Conservation (phyloP, 2,888 invertebrate species). For the Ypsolopha scabrella region DNA sequence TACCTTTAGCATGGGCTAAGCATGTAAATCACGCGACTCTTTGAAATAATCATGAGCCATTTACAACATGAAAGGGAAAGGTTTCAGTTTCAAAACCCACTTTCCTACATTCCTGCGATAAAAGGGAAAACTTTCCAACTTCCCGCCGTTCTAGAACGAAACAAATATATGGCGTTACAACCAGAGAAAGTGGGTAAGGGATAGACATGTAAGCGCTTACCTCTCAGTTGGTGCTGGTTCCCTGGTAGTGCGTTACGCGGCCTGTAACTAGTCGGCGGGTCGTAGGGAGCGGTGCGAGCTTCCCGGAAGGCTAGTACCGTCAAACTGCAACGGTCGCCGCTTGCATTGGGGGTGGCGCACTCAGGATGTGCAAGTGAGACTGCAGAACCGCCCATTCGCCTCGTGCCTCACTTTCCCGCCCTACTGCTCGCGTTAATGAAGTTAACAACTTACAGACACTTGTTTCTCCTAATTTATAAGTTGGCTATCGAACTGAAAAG, state of each 20-base stretch:
- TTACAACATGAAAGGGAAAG: conserved; percentile 67
- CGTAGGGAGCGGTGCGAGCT: conserved; percentile 36
- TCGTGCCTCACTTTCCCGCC: conserved; percentile 67
- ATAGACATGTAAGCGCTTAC: conserved; percentile 56
- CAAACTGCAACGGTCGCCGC: conserved; percentile 52
- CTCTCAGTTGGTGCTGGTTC: conserved; percentile 43
- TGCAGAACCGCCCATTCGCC: conserved; percentile 60
- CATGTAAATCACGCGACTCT: background rate
- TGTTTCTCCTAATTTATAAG: conserved; percentile 13
- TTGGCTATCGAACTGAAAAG: conserved; percentile 8
- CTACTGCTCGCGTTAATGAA: conserved; percentile 26
- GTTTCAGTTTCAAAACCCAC: conserved; percentile 57
- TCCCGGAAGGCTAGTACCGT: conserved; percentile 35
- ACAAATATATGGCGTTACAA: conserved; percentile 5
- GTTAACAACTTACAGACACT: conserved; percentile 12
- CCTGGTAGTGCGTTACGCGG: conserved; percentile 66
- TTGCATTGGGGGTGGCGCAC: conserved; percentile 57
- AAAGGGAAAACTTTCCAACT: conserved; percentile 61
- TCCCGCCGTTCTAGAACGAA: conserved; percentile 14
- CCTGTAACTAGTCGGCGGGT: conserved; percentile 42
- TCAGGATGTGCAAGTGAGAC: conserved; percentile 62
- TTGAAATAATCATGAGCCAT: conserved; percentile 12
- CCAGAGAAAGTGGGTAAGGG: conserved; percentile 34
- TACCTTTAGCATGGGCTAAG: no score
- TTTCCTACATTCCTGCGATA: conserved; percentile 64